Evolutionary conservation across 2,797 vertebrate genomes (phyloP), one percentile per base, ranked within the genome.

Genomic region (Mus caroli): DNA sequence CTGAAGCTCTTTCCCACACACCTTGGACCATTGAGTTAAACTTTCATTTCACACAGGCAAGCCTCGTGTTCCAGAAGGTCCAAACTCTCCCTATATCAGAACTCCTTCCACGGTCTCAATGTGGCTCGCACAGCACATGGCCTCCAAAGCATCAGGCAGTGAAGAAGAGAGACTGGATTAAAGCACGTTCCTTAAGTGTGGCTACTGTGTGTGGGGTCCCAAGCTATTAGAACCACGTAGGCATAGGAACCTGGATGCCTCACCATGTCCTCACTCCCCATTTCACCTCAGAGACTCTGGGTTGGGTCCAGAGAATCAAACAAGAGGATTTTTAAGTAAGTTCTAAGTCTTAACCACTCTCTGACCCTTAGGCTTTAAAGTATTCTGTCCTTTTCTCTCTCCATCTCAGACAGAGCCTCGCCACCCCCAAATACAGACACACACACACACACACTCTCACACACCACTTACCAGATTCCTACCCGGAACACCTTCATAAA

Each of bases 401-500:
- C 69, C 40, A 88, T 34, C 54, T 83, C 85, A 76, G 50, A 8
- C 5, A 22, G 75, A 62, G 20, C 20, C 11, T 40, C 17, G 13
- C 46, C 34, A 64, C 69, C 73, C 56, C 75, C 46, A 92, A 28
- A 60, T 34, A 60, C 54, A 82, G 15, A 43, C 34, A 56, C 34
- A 26, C 75, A 60, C 54, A 82, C 79, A 56, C 19, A 56, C 77
- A 56, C 78, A 37, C 52, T 56, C 52, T 22, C 19, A 22, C 62
- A 67, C 31, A 67, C 60, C 89, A 60, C 91, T 94, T 71, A 77
- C 50, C 91, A 95, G 64, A 97, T 91, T 96, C 84, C 79, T n/a
- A 24, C 50, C 52, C 52, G 58, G 90, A 96, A 94, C 69, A 92
- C 83, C 89, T 96, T 97, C 94, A 91, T 92, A 95, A 97, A 95